Conservation (phyloP, 2,113 vertebrate genomes). For the Guaruba guarouba region DNA sequence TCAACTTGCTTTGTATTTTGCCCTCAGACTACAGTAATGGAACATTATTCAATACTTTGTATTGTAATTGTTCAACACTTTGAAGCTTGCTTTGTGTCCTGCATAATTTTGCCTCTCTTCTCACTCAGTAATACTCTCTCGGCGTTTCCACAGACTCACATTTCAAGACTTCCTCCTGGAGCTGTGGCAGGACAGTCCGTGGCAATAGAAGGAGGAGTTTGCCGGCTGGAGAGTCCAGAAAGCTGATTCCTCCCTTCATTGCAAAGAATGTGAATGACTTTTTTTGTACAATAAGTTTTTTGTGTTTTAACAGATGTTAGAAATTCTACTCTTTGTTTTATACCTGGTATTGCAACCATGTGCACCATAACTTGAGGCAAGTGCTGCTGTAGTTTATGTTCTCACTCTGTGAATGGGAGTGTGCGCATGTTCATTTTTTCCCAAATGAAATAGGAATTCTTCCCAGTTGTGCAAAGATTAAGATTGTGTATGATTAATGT, state of each 20-base stretch:
- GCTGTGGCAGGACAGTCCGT: conserved; percentile 95
- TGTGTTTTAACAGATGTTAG: conserved; percentile 76
- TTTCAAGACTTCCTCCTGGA: conserved; percentile 95
- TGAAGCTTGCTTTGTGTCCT: background rate
- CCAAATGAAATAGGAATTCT: conserved; percentile 45
- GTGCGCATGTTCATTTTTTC: conserved; percentile 28
- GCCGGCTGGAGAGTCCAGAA: conserved; percentile 83
- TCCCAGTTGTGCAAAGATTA: conserved; percentile 39
- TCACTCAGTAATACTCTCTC: background rate
- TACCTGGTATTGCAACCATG: conserved; percentile 54
- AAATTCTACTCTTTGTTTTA: conserved; percentile 73
- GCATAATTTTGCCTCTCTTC: background rate
- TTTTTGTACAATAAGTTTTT: conserved; percentile 67
- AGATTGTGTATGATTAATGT: conserved; percentile 46
- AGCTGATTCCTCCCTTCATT: conserved; percentile 69
- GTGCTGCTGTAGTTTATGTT: conserved; percentile 71
- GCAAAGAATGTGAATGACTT: conserved; percentile 50
- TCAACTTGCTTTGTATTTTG: background rate
- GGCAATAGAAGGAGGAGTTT: conserved; percentile 98
- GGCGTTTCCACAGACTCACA: conserved; percentile 87
- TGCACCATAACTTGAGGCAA: conserved; percentile 61
- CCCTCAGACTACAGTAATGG: background rate
- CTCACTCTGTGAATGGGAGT: conserved; percentile 31
- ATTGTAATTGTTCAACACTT: background rate
- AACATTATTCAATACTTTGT: background rate